These are phyloP conservation scores for Ectemnius cavifrons DNA, from an alignment of 2,888 invertebrate species.

Conservation along the genomic window DNA sequence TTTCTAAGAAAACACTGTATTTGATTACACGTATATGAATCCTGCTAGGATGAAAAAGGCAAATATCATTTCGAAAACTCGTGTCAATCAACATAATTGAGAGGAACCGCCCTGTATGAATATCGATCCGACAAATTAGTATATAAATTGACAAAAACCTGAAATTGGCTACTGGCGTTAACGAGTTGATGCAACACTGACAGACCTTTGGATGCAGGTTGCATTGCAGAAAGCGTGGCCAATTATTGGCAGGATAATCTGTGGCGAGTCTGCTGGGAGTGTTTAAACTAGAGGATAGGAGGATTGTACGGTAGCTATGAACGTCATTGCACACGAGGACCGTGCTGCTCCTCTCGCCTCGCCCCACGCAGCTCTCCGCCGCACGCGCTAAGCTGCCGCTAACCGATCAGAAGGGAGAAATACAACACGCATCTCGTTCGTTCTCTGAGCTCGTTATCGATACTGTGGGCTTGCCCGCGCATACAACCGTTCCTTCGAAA, in stretches of 20 bases:
- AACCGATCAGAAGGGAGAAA: slow-evolving; percentile 39
- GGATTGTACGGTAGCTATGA: slow-evolving; percentile 55
- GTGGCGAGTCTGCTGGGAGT: slow-evolving; percentile 72
- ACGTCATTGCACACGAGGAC: slow-evolving; percentile 64
- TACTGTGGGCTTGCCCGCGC: background rate
- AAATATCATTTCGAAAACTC: no score
- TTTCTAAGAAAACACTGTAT: no score
- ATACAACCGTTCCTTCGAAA: slow-evolving; percentile 6
- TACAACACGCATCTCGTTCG: slow-evolving; percentile 16
- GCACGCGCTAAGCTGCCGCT: slow-evolving; percentile 34
- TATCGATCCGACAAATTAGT: no score
- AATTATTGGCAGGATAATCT: slow-evolving; percentile 75
- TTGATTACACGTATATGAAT: no score
- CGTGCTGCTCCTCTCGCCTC: slow-evolving; percentile 9
- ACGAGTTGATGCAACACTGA: no score
- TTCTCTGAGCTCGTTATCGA: background rate
- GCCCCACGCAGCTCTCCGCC: slow-evolving; percentile 12
- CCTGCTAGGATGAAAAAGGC: no score
- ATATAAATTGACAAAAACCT: no score
- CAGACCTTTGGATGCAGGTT: slow-evolving; percentile 28
- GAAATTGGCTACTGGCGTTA: no score
- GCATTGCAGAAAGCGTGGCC: slow-evolving; percentile 63
- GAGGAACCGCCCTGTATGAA: no score
- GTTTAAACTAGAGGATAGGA: slow-evolving; percentile 72
- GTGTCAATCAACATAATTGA: no score